A percentile compares a stretch with the other conserved stretches of the same genome.
phyloP scores from a whole-genome alignment of 2,888 invertebrate species.

The Lamproptera curius region DNA sequence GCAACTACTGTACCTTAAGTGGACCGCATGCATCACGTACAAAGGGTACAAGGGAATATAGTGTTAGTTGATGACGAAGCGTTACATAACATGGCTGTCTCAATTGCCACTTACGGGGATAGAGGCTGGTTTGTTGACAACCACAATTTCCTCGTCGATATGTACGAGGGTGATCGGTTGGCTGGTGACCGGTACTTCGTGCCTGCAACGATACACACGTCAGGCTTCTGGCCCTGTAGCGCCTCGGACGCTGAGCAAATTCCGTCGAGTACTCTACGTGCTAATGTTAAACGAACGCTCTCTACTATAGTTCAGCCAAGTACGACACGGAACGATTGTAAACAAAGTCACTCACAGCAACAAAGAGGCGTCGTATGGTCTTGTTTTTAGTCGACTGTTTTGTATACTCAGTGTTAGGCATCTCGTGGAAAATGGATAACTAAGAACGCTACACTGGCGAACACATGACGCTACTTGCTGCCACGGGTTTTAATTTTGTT shows the following conservation, averaged over 20 bases:
- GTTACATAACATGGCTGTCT: constrained; percentile 86
- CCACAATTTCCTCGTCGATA: constrained; percentile 99
- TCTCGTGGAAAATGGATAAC: too few relatives aligned
- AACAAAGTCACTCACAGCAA: too few relatives aligned
- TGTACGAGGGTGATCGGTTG: constrained; percentile 97
- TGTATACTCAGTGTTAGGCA: too few relatives aligned
- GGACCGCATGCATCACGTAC: constrained; percentile 36
- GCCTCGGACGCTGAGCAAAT: constrained; percentile 44
- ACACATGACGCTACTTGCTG: too few relatives aligned
- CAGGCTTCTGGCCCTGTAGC: constrained; percentile 47
- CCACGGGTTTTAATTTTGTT: too few relatives aligned
- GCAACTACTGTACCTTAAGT: constrained; percentile 10
- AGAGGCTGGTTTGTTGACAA: constrained; percentile 99
- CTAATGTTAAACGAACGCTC: constrained; percentile 10
- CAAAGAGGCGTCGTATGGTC: too few relatives aligned
- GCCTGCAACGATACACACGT: constrained; percentile 85
- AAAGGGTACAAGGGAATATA: constrained; percentile 30
- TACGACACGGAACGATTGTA: too few relatives aligned
- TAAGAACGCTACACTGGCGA: too few relatives aligned
- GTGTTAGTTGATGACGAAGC: constrained; percentile 81
- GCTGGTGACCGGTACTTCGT: constrained; percentile 99
- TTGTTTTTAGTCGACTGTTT: too few relatives aligned
- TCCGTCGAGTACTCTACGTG: constrained; percentile 4
- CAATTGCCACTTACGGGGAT: constrained; percentile 98
- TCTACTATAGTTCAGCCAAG: too few relatives aligned